Base-by-base conservation (phyloP, 2,113 vertebrate genomes). In the Strix uralensis region DNA sequence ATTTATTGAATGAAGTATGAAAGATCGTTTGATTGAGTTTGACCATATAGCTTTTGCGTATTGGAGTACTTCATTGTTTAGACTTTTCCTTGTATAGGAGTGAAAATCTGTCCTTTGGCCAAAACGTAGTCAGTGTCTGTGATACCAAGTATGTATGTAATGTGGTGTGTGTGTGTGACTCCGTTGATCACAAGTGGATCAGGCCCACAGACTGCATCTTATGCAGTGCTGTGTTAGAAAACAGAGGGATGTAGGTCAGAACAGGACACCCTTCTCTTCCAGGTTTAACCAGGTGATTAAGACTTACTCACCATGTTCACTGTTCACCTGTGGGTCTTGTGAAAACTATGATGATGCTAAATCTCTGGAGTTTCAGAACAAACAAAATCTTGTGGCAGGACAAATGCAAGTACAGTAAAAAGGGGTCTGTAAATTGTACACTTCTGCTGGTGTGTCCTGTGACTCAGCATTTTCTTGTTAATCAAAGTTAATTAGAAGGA, bases 221-320 rank as follows among this genome's bases (percentile, higher is more conserved):
- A 19, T 4, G 14, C 11, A 40, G 20, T n/a, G 27, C 23, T 57
- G 1, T 57, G 7, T 38, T 73, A 62, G 52, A 86, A 90, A 69
- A 63, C 11, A 57, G n/a, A 22, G 21, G 17, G 10, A 14, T 0
- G 0, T 4, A 2, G 22, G 15, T 15, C 32, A 65, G 20, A 52
- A n/a, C 16, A 27, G 23, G 20, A 21, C 17, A 40, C 26, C 5
- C 8, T 79, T 62, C 32, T 61, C 65, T 65, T 40, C 38, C 18
- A 47, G 3, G 20, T 91, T 58, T 81, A 82, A 20, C 22, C 10
- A 17, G 16, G 21, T 84, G 21, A 20, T 19, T 23, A 17, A 29
- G 4, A 17, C 10, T 40, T 75, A 23, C 4, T 36, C 3, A 5
- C 10, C 26, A 23, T 7, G 8, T 51, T 67, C 25, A 29, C 29